Evolutionary conservation across 2,888 invertebrate species (phyloP).

Genomic region (Ichneumon xanthorius): DNA sequence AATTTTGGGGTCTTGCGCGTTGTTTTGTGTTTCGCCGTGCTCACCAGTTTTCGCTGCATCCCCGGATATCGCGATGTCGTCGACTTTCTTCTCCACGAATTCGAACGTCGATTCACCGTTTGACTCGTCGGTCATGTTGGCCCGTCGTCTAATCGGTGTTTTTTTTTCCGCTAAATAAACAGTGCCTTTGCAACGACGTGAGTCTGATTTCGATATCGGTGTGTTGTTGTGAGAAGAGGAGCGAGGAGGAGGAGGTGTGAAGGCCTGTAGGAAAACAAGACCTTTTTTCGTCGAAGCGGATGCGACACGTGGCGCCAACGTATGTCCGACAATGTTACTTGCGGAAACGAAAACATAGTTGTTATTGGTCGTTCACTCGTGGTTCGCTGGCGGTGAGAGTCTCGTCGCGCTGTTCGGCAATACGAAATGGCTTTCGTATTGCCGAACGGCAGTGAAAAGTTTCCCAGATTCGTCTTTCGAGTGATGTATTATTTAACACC

Average conservation of each 20-base stretch:
- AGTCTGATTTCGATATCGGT: neutral
- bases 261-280: constrained; percentile 42
- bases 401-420: neutral
- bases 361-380: neutral
- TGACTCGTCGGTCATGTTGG: constrained; percentile 82
- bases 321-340: constrained; percentile 4
- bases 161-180: neutral
- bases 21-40: constrained; percentile 42
- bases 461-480: neutral
- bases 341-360: neutral
- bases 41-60: constrained; percentile 79
- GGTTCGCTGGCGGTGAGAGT: neutral
- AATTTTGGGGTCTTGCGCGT: constrained; percentile 65
- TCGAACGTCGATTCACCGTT: constrained; percentile 83
- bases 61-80: constrained; percentile 76
- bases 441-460: neutral
- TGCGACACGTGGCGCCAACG: constrained; percentile 11
- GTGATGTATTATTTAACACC: neutral
- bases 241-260: neutral
- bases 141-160: neutral
- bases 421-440: neutral
- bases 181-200: neutral
- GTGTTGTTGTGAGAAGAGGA: constrained; percentile 16
- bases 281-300: constrained; percentile 5
- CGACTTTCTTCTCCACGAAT: constrained; percentile 81